phyloP scores from a whole-genome alignment of 2,888 invertebrate genomes.

The Theodoxus fluviatilis region DNA sequence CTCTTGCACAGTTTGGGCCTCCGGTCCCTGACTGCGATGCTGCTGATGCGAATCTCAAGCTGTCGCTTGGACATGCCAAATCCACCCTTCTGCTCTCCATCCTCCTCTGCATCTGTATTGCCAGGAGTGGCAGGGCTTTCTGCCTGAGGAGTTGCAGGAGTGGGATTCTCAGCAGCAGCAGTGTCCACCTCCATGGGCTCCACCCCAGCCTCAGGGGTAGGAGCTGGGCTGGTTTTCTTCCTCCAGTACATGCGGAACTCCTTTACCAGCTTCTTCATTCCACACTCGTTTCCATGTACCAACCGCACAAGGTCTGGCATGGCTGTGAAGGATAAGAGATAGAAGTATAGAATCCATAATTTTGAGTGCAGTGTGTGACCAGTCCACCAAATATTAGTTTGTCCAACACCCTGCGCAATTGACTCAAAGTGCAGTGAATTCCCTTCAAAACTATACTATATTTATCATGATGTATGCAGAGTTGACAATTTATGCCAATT shows the following conservation, averaged over 20 bases:
- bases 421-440: no score
- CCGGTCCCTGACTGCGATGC: constrained; percentile 72
- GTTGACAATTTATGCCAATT: no score
- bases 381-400: no score
- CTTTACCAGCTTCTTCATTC: constrained; percentile 70
- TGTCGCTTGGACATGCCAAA: constrained; percentile 57
- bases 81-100: constrained; percentile 1
- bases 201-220: constrained; percentile 22
- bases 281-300: constrained; percentile 74
- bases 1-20: constrained; percentile 70
- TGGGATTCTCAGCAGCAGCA: constrained; percentile 26
- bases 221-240: constrained; percentile 56
- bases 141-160: constrained; percentile 19
- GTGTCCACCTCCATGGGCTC: constrained; percentile 6
- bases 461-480: no score
- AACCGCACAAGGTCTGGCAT: constrained; percentile 74
- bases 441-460: no score
- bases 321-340: constrained; percentile 63
- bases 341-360: no score
- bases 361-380: no score
- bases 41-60: constrained; percentile 67
- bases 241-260: constrained; percentile 73
- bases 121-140: constrained; percentile 26
- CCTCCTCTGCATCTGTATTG: constrained; percentile 9
- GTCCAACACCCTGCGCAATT: no score